phyloP scores from a whole-genome alignment of 2,113 vertebrate species.

The Coptodon bakossiorum region DNA sequence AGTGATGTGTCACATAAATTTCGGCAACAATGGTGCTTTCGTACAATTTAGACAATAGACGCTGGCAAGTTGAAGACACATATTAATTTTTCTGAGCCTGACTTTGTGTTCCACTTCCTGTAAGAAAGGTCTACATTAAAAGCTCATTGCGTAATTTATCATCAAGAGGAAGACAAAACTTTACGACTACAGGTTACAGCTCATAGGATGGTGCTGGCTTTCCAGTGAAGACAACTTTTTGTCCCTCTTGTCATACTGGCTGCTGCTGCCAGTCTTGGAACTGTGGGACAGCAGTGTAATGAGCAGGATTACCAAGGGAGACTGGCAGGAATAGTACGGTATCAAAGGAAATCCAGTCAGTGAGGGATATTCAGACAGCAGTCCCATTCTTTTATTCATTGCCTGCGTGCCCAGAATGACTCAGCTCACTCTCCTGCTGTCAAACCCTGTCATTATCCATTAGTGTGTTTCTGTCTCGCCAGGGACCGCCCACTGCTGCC shows the following conservation, averaged over 20 bases:
- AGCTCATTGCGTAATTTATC: not conserved
- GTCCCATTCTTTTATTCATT: constrained; percentile 62
- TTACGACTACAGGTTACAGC: not conserved
- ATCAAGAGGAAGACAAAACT: not conserved
- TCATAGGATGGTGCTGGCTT: not conserved
- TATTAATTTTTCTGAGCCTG: not conserved
- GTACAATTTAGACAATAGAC: not conserved
- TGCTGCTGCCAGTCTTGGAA: constrained; percentile 33
- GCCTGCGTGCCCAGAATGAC: constrained; percentile 47
- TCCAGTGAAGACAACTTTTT: not conserved
- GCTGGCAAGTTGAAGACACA: not conserved
- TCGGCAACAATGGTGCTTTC: not conserved
- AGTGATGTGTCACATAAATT: not conserved
- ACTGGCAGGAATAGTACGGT: constrained; percentile 51
- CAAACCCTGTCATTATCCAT: constrained; percentile 66
- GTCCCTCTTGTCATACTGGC: not conserved
- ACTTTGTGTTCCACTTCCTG: not conserved
- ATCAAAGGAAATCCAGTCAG: constrained; percentile 61
- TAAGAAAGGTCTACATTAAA: not conserved
- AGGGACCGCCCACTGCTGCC: constrained; percentile 39
- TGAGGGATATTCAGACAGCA: constrained; percentile 37
- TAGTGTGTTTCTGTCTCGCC: constrained; percentile 42
- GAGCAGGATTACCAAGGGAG: constrained; percentile 53
- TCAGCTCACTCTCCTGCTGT: constrained; percentile 64
- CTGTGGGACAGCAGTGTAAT: constrained; percentile 41